phyloP scores from a whole-genome alignment of 2,888 invertebrate genomes.

The Entomobrya proxima region DNA sequence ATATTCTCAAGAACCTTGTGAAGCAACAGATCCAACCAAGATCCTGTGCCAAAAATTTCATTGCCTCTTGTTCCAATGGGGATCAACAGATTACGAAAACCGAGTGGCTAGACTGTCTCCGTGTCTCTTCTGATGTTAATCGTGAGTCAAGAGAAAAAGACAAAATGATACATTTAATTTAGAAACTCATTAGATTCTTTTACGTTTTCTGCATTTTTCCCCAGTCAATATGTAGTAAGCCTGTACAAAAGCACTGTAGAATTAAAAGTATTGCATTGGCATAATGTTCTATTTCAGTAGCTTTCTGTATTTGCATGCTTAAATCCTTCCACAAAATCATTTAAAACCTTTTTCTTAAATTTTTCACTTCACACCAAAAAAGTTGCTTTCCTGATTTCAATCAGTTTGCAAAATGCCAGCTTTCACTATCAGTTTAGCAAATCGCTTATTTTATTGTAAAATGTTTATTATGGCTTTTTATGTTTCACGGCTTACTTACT shows the following conservation, averaged over 20 bases:
- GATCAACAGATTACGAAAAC: conserved; percentile 86
- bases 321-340: conserved; percentile 14
- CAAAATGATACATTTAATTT: conserved; percentile 32
- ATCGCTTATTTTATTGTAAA: not conserved
- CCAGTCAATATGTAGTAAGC: not conserved
- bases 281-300: not conserved
- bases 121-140: conserved; percentile 82
- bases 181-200: conserved; percentile 5
- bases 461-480: not conserved
- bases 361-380: not conserved
- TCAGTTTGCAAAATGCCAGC: not conserved
- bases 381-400: not conserved
- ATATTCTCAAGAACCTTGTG: conserved; percentile 87
- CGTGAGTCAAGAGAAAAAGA: conserved; percentile 82
- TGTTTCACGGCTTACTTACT: not conserved
- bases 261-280: too few relatives aligned
- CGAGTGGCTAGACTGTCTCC: conserved; percentile 93
- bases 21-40: conserved; percentile 93
- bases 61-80: conserved; percentile 90
- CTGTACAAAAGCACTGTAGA: too few relatives aligned
- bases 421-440: not conserved
- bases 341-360: not conserved
- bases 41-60: conserved; percentile 92
- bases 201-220: not conserved
- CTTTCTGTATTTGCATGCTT: not conserved